Evolutionary conservation across 92 coral and sea anemone species (phyloP).

Genomic region (Parazoanthus darwini): DNA sequence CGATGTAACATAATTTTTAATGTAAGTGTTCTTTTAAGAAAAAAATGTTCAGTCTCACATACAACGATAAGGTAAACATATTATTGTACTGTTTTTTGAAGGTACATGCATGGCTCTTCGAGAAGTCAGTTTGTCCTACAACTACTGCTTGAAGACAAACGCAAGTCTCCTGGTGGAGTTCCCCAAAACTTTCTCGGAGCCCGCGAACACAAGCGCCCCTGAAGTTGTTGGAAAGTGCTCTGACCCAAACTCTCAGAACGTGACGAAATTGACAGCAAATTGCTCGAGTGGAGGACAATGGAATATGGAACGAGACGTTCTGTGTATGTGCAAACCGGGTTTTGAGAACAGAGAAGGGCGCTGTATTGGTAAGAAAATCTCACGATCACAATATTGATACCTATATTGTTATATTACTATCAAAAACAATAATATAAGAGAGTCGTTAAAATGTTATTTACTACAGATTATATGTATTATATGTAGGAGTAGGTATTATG

Average conservation of each 20-base stretch:
- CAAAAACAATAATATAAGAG: too few relatives aligned
- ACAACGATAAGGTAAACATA: too few relatives aligned
- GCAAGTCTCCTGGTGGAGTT: constrained; percentile 56
- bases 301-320: constrained; percentile 48
- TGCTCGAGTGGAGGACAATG: constrained; percentile 81
- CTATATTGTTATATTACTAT: too few relatives aligned
- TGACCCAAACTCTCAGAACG: constrained; percentile 54
- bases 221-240: constrained; percentile 68
- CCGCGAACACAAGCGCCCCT: constrained; percentile 27
- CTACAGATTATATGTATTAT: too few relatives aligned
- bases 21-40: too few relatives aligned
- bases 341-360: constrained; percentile 46
- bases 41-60: too few relatives aligned
- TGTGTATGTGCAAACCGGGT: constrained; percentile 78
- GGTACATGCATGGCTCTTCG: constrained; percentile 66
- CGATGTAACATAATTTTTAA: too few relatives aligned
- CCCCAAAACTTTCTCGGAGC: constrained; percentile 68
- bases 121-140: constrained; percentile 54
- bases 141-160: constrained; percentile 55
- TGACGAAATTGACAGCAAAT: constrained; percentile 41
- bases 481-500: too few relatives aligned
- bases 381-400: too few relatives aligned
- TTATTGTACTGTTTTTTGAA: neutral
- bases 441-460: too few relatives aligned
- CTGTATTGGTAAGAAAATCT: constrained; percentile 14